These are phyloP conservation scores for Tympanoctomys barrerae DNA, from an alignment of 2,797 vertebrate genomes.

Conservation along the genomic window DNA sequence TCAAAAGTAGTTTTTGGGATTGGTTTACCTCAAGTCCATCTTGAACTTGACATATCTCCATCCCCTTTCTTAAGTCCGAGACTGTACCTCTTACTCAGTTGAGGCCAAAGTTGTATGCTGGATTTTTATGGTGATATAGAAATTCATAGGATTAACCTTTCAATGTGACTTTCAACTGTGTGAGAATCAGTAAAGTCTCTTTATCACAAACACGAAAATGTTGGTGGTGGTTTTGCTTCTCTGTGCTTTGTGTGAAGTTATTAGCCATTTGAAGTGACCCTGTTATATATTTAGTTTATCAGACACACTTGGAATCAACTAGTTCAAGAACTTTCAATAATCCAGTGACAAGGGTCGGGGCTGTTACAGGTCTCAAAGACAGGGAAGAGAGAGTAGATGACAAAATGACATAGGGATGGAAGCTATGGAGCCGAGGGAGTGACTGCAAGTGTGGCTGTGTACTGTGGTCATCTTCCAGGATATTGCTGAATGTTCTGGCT, in stretches of 20 bases:
- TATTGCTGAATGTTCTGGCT: background rate
- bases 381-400: too few species aligned
- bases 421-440: too few species aligned
- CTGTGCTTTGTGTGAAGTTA: background rate
- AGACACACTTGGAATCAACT: too few species aligned
- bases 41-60: background rate
- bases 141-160: background rate
- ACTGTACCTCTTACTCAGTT: background rate
- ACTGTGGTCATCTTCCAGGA: rapidly evolving
- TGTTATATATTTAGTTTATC: background rate
- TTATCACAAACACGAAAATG: background rate
- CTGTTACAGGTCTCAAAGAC: rapidly evolving
- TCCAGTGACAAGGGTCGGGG: background rate
- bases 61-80: background rate
- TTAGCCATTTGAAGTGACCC: background rate
- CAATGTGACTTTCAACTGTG: background rate
- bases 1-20: background rate
- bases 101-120: background rate
- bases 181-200: background rate
- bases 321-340: background rate
- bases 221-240: background rate
- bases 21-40: background rate
- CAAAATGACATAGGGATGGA: too few species aligned
- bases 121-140: too few species aligned
- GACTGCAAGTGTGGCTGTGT: rapidly evolving